Evolutionary conservation across 2,888 invertebrate genomes (phyloP).

Genomic region (Phlogophora meticulosa): DNA sequence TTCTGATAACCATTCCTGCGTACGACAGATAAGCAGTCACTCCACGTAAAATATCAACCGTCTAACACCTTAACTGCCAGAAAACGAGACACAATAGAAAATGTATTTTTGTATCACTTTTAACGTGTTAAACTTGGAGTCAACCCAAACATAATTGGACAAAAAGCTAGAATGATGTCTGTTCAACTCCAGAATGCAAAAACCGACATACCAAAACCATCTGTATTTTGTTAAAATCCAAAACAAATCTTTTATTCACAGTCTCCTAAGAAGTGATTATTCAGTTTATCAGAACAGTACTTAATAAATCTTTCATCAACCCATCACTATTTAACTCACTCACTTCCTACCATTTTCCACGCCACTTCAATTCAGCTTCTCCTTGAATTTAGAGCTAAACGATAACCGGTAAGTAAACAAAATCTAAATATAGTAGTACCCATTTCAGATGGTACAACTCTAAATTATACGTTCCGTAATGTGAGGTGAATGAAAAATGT

Average conservation of each 20-base stretch:
- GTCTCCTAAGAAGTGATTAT: slow-evolving; percentile 19
- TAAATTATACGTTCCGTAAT: slow-evolving; percentile 54
- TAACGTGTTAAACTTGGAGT: too few relatives aligned
- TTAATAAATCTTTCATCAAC: slow-evolving; percentile 39
- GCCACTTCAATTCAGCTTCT: too few relatives aligned
- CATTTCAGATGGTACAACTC: slow-evolving; percentile 28
- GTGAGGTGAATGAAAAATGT: slow-evolving; percentile 42
- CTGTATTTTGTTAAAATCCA: slow-evolving; percentile 17
- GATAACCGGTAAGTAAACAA: slow-evolving; percentile 50
- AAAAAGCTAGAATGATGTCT: too few relatives aligned
- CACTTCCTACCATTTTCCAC: background rate
- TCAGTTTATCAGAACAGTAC: slow-evolving; percentile 22
- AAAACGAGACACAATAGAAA: too few relatives aligned
- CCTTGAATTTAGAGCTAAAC: slow-evolving; percentile 53
- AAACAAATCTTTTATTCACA: slow-evolving; percentile 15
- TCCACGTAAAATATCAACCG: too few relatives aligned
- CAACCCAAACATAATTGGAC: too few relatives aligned
- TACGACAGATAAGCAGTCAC: too few relatives aligned
- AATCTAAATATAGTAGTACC: slow-evolving; percentile 52
- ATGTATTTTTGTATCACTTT: too few relatives aligned
- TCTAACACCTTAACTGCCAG: too few relatives aligned
- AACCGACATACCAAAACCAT: background rate
- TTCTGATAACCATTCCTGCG: too few relatives aligned
- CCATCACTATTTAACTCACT: slow-evolving; percentile 28
- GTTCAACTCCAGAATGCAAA: background rate